Evolutionary conservation across 1,140 invertebrate species (phyloP).

Genomic region (Drosophila triauraria): DNA sequence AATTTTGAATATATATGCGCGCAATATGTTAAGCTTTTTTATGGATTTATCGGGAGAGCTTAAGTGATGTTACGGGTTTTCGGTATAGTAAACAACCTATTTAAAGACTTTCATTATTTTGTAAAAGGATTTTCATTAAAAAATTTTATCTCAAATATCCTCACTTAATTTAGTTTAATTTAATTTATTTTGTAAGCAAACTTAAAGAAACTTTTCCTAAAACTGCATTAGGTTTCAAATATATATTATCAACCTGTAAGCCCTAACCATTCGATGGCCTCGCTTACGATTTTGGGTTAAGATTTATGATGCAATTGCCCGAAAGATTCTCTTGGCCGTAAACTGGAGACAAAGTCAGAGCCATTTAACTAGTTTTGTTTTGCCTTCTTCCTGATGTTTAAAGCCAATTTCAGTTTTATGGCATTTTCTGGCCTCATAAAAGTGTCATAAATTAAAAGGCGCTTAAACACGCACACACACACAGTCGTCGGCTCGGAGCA

Average conservation of each 20-base stretch:
- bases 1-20: neutral
- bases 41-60: neutral
- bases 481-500: constrained; percentile 4
- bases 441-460: constrained; percentile 82
- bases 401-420: constrained; percentile 72
- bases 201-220: neutral
- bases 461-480: constrained; percentile 54
- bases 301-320: constrained; percentile 76
- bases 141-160: no score
- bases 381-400: constrained; percentile 51
- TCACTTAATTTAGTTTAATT: no score
- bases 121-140: no score
- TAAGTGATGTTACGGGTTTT: neutral
- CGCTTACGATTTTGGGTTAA: constrained; percentile 60
- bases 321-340: constrained; percentile 48
- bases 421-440: constrained; percentile 71
- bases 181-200: no score
- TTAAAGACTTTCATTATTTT: no score
- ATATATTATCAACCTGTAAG: neutral
- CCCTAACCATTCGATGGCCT: constrained; percentile 36
- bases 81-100: no score
- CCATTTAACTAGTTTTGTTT: constrained; percentile 52
- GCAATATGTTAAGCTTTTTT: neutral
- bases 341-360: constrained; percentile 39
- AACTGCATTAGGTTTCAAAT: neutral